A percentile compares a stretch with the other conserved stretches of the same genome.
phyloP scores from a whole-genome alignment of 2,113 vertebrate genomes.

The Irena cyanogastra region DNA sequence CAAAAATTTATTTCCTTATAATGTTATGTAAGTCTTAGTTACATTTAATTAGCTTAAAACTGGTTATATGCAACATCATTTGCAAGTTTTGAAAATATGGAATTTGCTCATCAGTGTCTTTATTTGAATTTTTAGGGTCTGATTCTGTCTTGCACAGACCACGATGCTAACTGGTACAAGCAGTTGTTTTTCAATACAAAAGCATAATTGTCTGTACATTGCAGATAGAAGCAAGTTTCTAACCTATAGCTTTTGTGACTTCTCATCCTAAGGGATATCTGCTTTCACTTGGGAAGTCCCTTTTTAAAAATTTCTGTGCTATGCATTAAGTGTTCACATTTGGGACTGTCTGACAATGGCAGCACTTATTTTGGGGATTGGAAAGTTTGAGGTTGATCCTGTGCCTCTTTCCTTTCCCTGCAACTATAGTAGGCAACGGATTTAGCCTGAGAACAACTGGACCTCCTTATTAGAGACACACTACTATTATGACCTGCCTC shows the following conservation, averaged over 20 bases:
- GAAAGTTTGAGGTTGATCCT: not conserved
- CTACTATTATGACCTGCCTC: not conserved
- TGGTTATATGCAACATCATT: not conserved
- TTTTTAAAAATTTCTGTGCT: not conserved
- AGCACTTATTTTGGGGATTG: not conserved
- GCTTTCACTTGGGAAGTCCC: not conserved
- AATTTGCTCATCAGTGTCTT: not conserved
- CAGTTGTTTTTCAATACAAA: not conserved
- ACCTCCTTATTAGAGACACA: not conserved
- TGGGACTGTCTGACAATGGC: not conserved
- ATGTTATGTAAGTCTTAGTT: not conserved
- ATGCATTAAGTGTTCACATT: not conserved
- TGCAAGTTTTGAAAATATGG: not conserved
- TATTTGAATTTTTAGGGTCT: not conserved
- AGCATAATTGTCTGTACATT: rapidly evolving
- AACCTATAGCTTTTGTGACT: not conserved
- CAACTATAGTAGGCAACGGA: not conserved
- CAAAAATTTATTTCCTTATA: not conserved
- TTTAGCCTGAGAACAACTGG: not conserved
- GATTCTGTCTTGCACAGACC: not conserved
- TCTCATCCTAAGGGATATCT: not conserved
- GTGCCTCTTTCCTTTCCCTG: not conserved
- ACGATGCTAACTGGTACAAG: rapidly evolving
- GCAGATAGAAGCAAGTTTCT: not conserved
- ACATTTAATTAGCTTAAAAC: not conserved